phyloP scores from a whole-genome alignment of 2,888 invertebrate genomes.

The Tineola bisselliella region DNA sequence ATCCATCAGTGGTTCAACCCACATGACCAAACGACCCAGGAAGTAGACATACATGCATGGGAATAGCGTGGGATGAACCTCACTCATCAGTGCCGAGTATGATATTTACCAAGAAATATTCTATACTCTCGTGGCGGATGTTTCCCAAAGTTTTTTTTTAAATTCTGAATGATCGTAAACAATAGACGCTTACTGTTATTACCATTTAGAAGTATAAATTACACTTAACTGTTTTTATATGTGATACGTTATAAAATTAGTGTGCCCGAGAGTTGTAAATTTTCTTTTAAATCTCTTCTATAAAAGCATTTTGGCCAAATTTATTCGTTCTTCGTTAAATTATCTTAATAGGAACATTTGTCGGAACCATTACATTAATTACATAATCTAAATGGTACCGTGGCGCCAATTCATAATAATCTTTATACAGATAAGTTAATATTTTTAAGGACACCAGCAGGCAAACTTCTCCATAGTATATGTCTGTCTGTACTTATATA shows the following conservation, averaged over 20 bases:
- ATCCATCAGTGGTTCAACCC: constrained; percentile 30
- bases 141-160: not conserved
- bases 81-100: not conserved
- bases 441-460: not conserved
- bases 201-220: not conserved
- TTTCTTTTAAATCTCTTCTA: not conserved
- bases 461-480: no score
- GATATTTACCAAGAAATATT: not conserved
- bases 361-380: not conserved
- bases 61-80: not conserved
- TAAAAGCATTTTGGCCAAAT: not conserved
- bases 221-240: not conserved
- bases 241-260: not conserved
- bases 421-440: not conserved
- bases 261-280: not conserved
- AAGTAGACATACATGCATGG: not conserved
- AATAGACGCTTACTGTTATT: not conserved
- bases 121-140: not conserved
- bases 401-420: not conserved
- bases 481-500: no score
- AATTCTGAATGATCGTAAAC: not conserved
- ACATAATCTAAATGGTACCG: not conserved
- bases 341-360: constrained; percentile 8
- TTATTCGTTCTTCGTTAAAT: not conserved
- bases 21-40: constrained; percentile 26